Evolutionary conservation across 2,888 invertebrate species (phyloP).

Genomic region (Plagodis pulveraria): DNA sequence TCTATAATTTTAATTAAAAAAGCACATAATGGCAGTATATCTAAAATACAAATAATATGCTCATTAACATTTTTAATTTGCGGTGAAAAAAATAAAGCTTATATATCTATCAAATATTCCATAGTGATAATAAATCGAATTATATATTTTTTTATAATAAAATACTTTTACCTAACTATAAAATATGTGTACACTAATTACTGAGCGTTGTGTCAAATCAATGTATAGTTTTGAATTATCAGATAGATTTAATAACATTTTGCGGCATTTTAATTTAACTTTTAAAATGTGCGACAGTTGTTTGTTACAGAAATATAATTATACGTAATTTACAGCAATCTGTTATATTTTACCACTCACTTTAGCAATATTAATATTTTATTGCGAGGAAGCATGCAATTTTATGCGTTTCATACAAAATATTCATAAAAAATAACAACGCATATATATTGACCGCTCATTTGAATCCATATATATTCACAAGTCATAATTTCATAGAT

Average conservation of each 20-base stretch:
- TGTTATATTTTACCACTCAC: too few relatives aligned
- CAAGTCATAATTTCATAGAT: too few relatives aligned
- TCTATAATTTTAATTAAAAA: slow-evolving; percentile 18
- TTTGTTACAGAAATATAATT: too few relatives aligned
- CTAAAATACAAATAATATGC: slow-evolving; percentile 21
- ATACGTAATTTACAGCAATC: too few relatives aligned
- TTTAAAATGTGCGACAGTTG: too few relatives aligned
- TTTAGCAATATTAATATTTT: too few relatives aligned
- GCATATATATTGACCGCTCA: too few relatives aligned
- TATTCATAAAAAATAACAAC: too few relatives aligned
- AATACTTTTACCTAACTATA: slow-evolving; percentile 38
- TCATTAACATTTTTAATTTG: slow-evolving; percentile 12
- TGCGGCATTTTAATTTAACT: too few relatives aligned
- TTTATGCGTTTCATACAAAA: too few relatives aligned
- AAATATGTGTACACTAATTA: slow-evolving; percentile 34
- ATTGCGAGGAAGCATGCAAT: too few relatives aligned
- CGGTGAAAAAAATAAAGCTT: slow-evolving; percentile 27
- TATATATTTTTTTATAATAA: slow-evolving; percentile 24
- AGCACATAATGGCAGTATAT: slow-evolving; percentile 29
- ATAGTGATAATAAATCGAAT: slow-evolving; percentile 19
- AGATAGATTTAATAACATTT: neutral
- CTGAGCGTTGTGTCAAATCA: slow-evolving; percentile 34
- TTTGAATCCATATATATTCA: too few relatives aligned
- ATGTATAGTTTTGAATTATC: slow-evolving; percentile 28
- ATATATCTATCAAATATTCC: slow-evolving; percentile 14